Base-by-base conservation (phyloP, 2,113 vertebrate species). In the Dermatemys mawii region DNA sequence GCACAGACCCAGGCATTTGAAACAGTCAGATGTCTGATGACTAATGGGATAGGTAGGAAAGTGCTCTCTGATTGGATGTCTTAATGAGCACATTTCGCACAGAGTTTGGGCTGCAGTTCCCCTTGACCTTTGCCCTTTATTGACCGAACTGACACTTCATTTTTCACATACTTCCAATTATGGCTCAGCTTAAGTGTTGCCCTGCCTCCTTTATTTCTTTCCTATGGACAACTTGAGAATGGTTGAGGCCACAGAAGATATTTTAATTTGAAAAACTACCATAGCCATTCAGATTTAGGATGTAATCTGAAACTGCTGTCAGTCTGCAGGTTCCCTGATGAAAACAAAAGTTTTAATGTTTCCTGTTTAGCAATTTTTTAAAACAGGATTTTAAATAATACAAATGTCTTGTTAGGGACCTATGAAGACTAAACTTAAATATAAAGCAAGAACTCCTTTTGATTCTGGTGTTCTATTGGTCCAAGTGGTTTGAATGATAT, bases 101-200 rank as follows among this genome's bases (percentile, higher is more conserved):
- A 88, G 97, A 97, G 98, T 99, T 99, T 98, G 98, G 98, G 98
- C 98, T 98, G 98, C 98, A 96, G 98, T 98, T 98, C 98, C 98
- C 98, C 98, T 97, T 99, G 98, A 99, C 99, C 99, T 99, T 99
- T 99, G 98, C 97, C 99, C 99, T 99, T 98, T 99, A 99, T 99
- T 99, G 99, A 99, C 99, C 98, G 97, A 99, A 99, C 98, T 99
- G 99, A 99, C 99, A 99, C 98, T 99, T 99, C 99, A 99, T 99
- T 99, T 99, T 99, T 99, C 99, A 99, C 98, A 98, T 99, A 98
- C 98, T 99, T 99, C 98, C 99, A 99, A 99, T 99, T 99, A 99
- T 98, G 98, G 97, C 96, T 97, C 84, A 86, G 98, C 97, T 98
- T 98, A 98, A 98, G 98, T 97, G 97, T 98, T 84, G 95, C 97